Percentiles rank a stretch among this genome's conserved stretches.
Conservation (phyloP, 2,888 invertebrate species). For the Eupithecia subfuscata region DNA sequence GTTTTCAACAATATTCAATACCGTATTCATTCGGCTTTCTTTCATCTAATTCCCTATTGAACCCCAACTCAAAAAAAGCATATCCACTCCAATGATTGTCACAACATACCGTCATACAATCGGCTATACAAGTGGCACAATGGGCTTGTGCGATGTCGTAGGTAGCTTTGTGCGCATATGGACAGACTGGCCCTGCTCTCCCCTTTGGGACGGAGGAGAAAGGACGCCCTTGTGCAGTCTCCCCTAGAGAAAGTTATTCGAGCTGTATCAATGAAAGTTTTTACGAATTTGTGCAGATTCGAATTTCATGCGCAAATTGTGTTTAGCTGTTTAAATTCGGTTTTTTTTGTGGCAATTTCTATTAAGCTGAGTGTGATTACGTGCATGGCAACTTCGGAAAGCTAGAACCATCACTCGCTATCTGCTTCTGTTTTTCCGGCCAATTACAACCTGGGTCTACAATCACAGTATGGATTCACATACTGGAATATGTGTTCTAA, state of each 20-base stretch:
- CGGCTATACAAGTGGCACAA: constrained; percentile 35
- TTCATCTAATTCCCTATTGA: constrained; percentile 27
- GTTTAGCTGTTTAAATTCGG: no score
- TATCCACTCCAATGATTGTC: constrained; percentile 35
- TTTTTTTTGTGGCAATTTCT: no score
- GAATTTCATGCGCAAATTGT: constrained; percentile 4
- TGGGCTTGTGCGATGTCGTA: constrained; percentile 33
- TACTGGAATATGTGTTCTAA: no score
- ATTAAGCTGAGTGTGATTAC: no score
- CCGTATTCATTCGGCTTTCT: constrained; percentile 18
- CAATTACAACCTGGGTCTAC: no score
- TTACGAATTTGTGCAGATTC: constrained; percentile 10
- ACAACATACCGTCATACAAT: constrained; percentile 36
- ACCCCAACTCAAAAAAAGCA: constrained; percentile 28
- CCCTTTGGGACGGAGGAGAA: constrained; percentile 28
- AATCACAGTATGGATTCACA: no score
- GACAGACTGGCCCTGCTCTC: constrained; percentile 30
- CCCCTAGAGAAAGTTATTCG: constrained; percentile 38
- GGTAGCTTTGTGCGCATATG: constrained; percentile 40
- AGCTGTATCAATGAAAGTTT: constrained; percentile 19
- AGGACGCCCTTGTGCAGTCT: constrained; percentile 26
- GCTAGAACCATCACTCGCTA: no score
- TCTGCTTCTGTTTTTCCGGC: no score
- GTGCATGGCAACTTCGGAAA: no score
- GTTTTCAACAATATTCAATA: constrained; percentile 5